Evolutionary conservation across 1,140 invertebrate species (phyloP).

Genomic region (Hormaphis cornu): DNA sequence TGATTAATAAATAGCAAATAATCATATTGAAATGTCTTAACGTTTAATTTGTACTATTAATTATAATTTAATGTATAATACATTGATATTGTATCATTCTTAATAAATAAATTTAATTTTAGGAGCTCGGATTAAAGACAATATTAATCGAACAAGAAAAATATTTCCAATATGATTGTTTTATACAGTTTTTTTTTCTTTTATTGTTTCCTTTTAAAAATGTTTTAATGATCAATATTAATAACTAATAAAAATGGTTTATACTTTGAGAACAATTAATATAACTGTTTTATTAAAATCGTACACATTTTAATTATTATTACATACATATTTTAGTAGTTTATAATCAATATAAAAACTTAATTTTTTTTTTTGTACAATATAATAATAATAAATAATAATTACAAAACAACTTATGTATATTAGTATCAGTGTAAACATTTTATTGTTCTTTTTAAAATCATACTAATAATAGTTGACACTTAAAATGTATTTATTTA

Average conservation of each 20-base stretch:
- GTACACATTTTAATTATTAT: background rate
- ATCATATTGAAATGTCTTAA: too few relatives aligned
- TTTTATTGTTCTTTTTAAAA: background rate
- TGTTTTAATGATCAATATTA: background rate
- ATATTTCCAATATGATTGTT: background rate
- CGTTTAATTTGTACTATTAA: too few relatives aligned
- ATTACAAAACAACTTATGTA: background rate
- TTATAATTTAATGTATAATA: too few relatives aligned
- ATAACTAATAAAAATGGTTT: background rate
- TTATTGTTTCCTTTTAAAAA: background rate
- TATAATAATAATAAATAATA: background rate
- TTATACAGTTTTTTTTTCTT: background rate
- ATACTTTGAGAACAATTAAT: background rate
- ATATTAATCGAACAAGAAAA: background rate
- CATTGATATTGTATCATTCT: background rate
- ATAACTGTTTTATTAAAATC: background rate
- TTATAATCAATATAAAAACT: background rate
- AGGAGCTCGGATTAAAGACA: constrained; percentile 14
- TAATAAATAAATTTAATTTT: constrained; percentile 23
- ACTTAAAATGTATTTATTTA: background rate
- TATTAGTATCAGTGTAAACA: background rate
- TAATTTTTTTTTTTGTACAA: background rate
- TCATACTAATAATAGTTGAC: background rate
- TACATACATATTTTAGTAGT: background rate
- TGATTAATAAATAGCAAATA: too few relatives aligned